phyloP scores from a whole-genome alignment of 1,140 invertebrate genomes.

The Apolygus lucorum region DNA sequence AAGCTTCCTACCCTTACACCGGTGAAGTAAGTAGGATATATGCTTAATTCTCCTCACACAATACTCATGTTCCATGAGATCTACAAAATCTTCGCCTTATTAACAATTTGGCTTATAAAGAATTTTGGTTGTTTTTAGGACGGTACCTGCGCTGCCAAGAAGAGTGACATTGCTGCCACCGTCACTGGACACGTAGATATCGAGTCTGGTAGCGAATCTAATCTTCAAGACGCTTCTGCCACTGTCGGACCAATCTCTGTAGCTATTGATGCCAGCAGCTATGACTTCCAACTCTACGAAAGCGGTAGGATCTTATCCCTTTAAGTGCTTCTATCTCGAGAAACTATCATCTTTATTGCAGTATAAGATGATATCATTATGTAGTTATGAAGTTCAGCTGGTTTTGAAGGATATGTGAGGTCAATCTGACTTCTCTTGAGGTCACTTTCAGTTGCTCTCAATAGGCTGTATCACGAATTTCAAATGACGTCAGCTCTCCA shows the following conservation, averaged over 20 bases:
- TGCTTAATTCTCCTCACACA: background rate
- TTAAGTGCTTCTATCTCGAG: constrained; percentile 20
- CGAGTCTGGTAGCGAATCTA: constrained; percentile 54
- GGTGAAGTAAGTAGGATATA: background rate
- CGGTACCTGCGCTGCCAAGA: constrained; percentile 57
- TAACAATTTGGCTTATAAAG: background rate
- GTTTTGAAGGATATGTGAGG: too few relatives aligned
- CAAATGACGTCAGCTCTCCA: too few relatives aligned
- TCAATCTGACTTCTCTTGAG: too few relatives aligned
- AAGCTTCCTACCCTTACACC: constrained; percentile 76
- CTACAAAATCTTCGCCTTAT: background rate
- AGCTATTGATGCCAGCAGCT: constrained; percentile 71
- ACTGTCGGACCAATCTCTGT: constrained; percentile 65
- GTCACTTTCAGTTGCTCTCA: too few relatives aligned
- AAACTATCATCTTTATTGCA: background rate
- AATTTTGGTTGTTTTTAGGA: constrained; percentile 38
- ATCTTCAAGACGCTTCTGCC: constrained; percentile 62
- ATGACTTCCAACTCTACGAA: constrained; percentile 68
- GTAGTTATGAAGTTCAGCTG: background rate
- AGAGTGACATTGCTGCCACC: constrained; percentile 62
- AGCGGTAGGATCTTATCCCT: too few relatives aligned
- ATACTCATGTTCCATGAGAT: background rate
- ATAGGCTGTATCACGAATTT: too few relatives aligned
- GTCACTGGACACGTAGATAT: constrained; percentile 78
- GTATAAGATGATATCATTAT: too few relatives aligned